Conservation (phyloP, 2,113 vertebrate genomes). For the Heliornis fulica region DNA sequence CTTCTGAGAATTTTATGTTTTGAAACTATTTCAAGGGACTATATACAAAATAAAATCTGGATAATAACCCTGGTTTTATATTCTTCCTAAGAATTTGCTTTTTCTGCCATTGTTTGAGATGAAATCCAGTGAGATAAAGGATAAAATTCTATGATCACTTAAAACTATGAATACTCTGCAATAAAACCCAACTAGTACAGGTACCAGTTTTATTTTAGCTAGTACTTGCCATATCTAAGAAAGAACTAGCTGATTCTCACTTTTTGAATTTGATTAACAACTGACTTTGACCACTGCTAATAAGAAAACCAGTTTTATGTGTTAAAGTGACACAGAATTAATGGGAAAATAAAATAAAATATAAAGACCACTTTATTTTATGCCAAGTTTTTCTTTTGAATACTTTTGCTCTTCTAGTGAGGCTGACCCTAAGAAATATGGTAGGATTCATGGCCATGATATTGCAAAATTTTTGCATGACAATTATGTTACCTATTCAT, state of each 20-base stretch:
- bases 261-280: not conserved
- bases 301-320: not conserved
- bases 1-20: not conserved
- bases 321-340: not conserved
- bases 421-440: not conserved
- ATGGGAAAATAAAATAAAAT: not conserved
- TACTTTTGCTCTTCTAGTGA: not conserved
- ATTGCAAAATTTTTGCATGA: not conserved
- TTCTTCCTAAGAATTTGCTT: not conserved
- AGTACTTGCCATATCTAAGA: not conserved
- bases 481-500: not conserved
- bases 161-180: not conserved
- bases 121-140: not conserved
- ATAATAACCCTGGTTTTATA: not conserved
- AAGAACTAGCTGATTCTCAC: not conserved
- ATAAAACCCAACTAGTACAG: not conserved
- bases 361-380: not conserved
- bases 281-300: not conserved
- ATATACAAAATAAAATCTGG: not conserved
- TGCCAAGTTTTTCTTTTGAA: not conserved
- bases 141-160: not conserved
- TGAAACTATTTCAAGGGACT: not conserved
- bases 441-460: not conserved
- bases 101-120: not conserved
- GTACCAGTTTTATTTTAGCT: not conserved